Percentiles rank a stretch among this genome's conserved stretches.
Conservation (phyloP, 2,797 vertebrate species). For the Mormyrus proboscirostris region DNA sequence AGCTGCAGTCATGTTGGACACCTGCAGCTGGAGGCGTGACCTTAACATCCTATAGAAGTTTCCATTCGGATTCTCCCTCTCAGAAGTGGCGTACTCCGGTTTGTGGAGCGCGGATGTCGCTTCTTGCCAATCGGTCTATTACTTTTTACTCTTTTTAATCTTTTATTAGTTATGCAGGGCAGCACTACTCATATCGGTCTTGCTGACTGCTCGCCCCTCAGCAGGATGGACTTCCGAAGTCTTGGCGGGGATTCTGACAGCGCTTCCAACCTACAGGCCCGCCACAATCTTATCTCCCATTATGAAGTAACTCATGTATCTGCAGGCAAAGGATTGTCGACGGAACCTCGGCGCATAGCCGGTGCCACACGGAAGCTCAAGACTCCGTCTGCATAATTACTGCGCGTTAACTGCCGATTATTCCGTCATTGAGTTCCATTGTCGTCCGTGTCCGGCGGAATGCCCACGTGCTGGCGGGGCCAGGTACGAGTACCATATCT, state of each 20-base stretch:
- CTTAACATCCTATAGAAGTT: slow-evolving; percentile 36
- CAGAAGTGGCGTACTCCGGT: not conserved
- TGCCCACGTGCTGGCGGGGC: slow-evolving; percentile 37
- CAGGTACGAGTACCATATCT: slow-evolving; percentile 26
- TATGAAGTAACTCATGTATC: slow-evolving; percentile 28
- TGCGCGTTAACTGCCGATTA: slow-evolving; percentile 46
- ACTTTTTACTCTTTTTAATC: not conserved
- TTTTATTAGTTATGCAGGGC: not conserved
- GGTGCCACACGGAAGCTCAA: slow-evolving; percentile 42
- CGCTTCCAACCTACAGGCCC: not conserved
- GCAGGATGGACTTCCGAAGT: not conserved
- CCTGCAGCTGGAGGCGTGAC: slow-evolving; percentile 38
- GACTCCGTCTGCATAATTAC: slow-evolving; percentile 59
- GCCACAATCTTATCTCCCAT: not conserved
- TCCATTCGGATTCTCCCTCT: not conserved
- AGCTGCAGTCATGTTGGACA: slow-evolving; percentile 37
- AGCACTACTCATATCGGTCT: not conserved
- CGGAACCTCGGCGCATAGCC: slow-evolving; percentile 36
- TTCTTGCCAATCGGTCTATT: not conserved
- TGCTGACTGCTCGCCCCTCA: not conserved
- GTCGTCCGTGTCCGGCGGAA: slow-evolving; percentile 49
- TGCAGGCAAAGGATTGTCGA: slow-evolving; percentile 31
- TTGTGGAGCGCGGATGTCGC: not conserved
- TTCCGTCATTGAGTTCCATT: slow-evolving; percentile 53
- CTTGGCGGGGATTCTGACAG: not conserved